Evolutionary conservation across 2,797 vertebrate genomes (phyloP).

Genomic region (Clamator glandarius): DNA sequence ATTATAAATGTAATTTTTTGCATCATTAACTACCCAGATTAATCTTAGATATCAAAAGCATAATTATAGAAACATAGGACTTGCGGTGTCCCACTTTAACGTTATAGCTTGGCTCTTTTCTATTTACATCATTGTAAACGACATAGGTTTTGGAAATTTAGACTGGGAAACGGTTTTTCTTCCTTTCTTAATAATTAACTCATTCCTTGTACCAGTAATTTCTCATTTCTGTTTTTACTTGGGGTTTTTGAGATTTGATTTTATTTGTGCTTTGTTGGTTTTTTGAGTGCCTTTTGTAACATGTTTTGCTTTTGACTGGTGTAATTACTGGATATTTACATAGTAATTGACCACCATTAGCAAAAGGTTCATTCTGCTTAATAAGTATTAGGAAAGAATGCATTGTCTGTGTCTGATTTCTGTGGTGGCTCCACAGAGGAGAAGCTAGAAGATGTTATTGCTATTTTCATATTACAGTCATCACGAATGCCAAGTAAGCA

Average conservation of each 20-base stretch:
- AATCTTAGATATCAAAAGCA: constrained; percentile 80
- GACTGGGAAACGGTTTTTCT: neutral
- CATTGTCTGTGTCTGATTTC: constrained; percentile 14
- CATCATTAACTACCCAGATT: constrained; percentile 83
- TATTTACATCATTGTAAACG: constrained; percentile 24
- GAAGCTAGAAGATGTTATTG: neutral
- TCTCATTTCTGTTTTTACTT: neutral
- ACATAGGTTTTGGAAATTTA: constrained; percentile 18
- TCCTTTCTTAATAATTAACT: constrained; percentile 25
- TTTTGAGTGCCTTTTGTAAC: neutral
- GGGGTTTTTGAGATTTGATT: neutral
- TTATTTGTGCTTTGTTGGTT: neutral
- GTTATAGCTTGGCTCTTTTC: constrained; percentile 22
- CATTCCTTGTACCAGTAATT: neutral
- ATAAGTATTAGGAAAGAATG: neutral
- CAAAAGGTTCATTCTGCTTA: constrained; percentile 8
- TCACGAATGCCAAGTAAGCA: neutral
- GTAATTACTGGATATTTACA: constrained; percentile 63
- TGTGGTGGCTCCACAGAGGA: neutral
- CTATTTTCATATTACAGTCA: neutral
- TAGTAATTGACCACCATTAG: constrained; percentile 56
- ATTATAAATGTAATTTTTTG: constrained; percentile 85
- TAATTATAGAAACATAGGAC: constrained; percentile 73
- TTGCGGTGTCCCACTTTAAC: constrained; percentile 51
- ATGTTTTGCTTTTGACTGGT: constrained; percentile 56